Evolutionary conservation across 2,113 vertebrate genomes (phyloP), one percentile per base, ranked within the genome.

Genomic region (Psittacus erithacus): DNA sequence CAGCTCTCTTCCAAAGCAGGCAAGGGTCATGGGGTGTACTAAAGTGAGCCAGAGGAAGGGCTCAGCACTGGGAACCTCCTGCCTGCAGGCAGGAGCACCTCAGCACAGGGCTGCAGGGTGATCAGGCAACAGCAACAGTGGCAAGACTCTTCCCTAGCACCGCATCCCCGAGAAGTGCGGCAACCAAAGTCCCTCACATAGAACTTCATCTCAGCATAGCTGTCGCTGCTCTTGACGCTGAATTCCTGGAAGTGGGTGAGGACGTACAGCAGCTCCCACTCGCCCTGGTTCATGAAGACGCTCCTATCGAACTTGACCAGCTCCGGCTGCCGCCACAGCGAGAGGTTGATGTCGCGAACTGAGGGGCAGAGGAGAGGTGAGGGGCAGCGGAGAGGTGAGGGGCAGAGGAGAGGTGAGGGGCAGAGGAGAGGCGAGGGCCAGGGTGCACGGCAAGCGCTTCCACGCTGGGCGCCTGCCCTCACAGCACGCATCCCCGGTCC

Each of bases 331-430:
- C 99, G 98, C 98, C 98, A 99, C 96, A 99, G 97, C 7, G 99
- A 99, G 97, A 99, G 98, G 98, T 99, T 99, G 97, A 99, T 99
- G 97, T 99, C 99, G 33, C 98, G 98, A 94, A 99, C 99, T 99
- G 59, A 3, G 83, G 78, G 62, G 19, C 31, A 23, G 77, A 55
- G 52, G 6, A 43, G 38, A 63, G 13, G 57, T 76, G 78, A 64
- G 80, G 50, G 43, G 38, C 38, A 39, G 35, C 6, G 35, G 77
- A 55, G 52, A 63, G 11, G 57, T 73, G 78, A 64, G 80, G 50
- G 43, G 19, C 31, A 23, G n/a, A n/a, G n/a, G n/a, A n/a, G n/a
- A n/a, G n/a, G n/a, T n/a, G n/a, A n/a, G n/a, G n/a, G n/a, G n/a
- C n/a, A n/a, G n/a, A n/a, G n/a, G 77, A 55, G 52, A 63, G 11